Base-by-base conservation (phyloP, 2,888 invertebrate species). In the Drosophila cyrtoloma region DNA sequence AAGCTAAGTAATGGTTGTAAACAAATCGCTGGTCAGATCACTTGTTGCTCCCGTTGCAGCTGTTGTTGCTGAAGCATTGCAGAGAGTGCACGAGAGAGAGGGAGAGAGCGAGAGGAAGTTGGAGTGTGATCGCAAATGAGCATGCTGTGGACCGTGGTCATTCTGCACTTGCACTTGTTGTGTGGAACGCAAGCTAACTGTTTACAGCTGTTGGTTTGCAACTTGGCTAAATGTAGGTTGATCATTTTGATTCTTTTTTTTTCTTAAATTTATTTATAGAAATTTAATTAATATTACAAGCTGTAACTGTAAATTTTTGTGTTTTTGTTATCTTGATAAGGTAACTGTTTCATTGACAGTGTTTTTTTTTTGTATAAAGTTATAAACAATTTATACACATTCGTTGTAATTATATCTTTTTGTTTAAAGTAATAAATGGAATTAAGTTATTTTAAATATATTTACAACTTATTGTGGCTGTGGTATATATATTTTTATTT, bases 141-240 rank as follows among this genome's bases (percentile, higher is more conserved):
- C 26, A 56, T 65, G 33, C 55, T 33, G 70, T 84, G 82, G 79
- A 79, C 59, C 67, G 56, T 56, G 84, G 79, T 79, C 74, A 88
- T 67, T 35, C 60, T 22, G 52, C 10, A n/a, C 39, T 16, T 28
- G 28, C 61, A 72, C 75, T 86, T 75, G 83, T 56, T 55, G 26
- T 51, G 78, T 84, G 89, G 89, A 89, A 47, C 62, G 57, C 19
- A 86, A 86, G 87, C 71, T 62, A 52, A 16, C 16, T 6, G 16
- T 4, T 12, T 14, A 12, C 7, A 22, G 39, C 4, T 0, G 37
- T 5, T 10, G 85, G 85, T 84, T 75, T 7, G 33, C 12, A 69
- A 50, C 80, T 47, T 51, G 2, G 30, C 62, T 86, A 35, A 39
- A 58, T 50, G 26, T 14, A 35, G 22, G 30, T 37, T 62, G 39